These are phyloP conservation scores for Trissoscelio sp. DNA, from an alignment of 2,888 invertebrate genomes.

Conservation along the genomic window DNA sequence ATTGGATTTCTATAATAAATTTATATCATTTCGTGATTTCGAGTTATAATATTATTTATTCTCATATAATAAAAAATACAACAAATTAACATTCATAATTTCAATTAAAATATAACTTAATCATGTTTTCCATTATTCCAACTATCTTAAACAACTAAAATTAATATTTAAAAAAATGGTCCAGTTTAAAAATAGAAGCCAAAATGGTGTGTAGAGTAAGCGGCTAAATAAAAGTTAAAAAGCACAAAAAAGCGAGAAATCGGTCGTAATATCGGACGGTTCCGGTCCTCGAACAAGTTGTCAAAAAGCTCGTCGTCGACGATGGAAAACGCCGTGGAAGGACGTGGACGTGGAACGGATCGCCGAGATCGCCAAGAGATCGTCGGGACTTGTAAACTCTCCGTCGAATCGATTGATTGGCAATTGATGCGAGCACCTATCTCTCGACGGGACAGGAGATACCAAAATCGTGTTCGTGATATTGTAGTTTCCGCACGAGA, in stretches of 20 bases:
- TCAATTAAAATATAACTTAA: no score
- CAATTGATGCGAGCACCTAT: slow-evolving; percentile 56
- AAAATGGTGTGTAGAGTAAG: slow-evolving; percentile 30
- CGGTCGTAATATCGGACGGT: slow-evolving; percentile 42
- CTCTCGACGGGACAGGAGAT: slow-evolving; percentile 58
- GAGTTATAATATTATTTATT: no score
- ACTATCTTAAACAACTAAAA: no score
- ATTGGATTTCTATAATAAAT: no score
- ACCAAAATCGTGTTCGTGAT: slow-evolving; percentile 65
- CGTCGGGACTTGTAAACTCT: slow-evolving; percentile 53
- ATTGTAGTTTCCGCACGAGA: slow-evolving; percentile 37
- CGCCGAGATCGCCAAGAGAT: slow-evolving; percentile 51
- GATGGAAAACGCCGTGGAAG: slow-evolving; percentile 58
- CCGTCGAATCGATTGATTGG: slow-evolving; percentile 57
- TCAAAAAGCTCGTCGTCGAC: slow-evolving; percentile 31
- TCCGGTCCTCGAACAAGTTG: slow-evolving; percentile 21
- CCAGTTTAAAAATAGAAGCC: no score
- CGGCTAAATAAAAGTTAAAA: slow-evolving; percentile 21
- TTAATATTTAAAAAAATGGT: no score
- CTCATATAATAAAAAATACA: no score
- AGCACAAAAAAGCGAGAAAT: neutral
- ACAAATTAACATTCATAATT: no score
- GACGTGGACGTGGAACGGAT: slow-evolving; percentile 65
- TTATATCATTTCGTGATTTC: no score
- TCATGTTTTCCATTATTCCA: no score